Base-by-base conservation (phyloP, 2,113 vertebrate species). In the Poeciliopsis occidentalis region DNA sequence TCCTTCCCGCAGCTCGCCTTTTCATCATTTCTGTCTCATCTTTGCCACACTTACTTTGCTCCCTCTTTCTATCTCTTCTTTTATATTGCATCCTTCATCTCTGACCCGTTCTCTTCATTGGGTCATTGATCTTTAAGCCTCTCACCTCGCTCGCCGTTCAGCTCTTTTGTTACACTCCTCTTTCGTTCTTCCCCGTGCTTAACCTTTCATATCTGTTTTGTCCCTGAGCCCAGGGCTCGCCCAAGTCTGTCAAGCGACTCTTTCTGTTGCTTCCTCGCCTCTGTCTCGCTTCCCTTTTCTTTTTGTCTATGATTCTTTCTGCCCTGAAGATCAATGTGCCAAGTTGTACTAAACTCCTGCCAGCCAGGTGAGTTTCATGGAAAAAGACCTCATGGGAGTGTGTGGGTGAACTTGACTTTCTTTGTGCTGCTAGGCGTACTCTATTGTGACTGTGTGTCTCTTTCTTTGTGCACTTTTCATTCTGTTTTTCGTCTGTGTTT, bases 311-410 rank as follows among this genome's bases (percentile, higher is more conserved):
- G 63, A 83, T 26, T 77, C 51, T 61, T 30, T 74, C 66, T 78
- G 75, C 66, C 72, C 75, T 67, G 78, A 74, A 85, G 75, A 87
- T 84, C 75, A 78, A 78, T 71, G 72, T 83, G 84, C 83, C 87
- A 85, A 80, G 73, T 79, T 71, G 32, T 57, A 84, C 63, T 64
- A 69, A 79, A 85, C 75, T 80, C 75, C 73, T 80, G 65, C 78
- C 85, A 87, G 85, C 78, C 88, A 92, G 90, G 90, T 90, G 90
- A 84, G 67, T 86, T 75, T 83, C 71, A 67, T 73, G 90, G 85
- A 93, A 88, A 89, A 94, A 90, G 75, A 84, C 75, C 51, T 39
- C 13, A 0, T 12, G 67, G 69, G 67, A 74, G 70, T 24, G 30
- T 71, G 73, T 63, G 71, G n/a, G 4, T 37, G 70, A 70, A 69